Base-by-base conservation (phyloP, 1,140 invertebrate genomes). In the Camponotus floridanus region DNA sequence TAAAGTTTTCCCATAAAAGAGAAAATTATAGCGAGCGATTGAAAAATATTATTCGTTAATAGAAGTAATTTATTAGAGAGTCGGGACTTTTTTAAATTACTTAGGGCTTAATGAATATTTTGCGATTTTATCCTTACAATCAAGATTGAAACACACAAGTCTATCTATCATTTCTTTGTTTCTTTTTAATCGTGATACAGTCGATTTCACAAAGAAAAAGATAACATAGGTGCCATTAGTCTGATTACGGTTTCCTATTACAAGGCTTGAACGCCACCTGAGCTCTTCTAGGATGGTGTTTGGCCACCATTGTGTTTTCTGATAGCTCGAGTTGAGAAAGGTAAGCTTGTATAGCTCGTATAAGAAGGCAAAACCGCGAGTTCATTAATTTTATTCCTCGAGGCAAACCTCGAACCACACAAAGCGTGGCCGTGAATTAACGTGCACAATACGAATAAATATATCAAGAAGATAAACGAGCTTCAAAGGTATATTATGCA, bases 141-240 rank as follows among this genome's bases (percentile, higher is more conserved):
- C 33, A 70, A 67, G 55, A 31, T 15, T 57, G 33, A 18, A 55
- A 68, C 4, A 68, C 4, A 51, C 64, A 15, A 59, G n/a, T 61
- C 21, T 33, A 5, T 36, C 11, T 61, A 5, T 21, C 13, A 15
- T 78, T 31, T 0, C 13, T 45, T 62, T 80, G 48, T 59, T 51
- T 76, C 42, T 51, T 61, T 86, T 59, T 74, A 67, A 57, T 55
- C 57, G 36, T 45, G 18, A 33, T 45, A 42, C 48, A 18, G 48
- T 55, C 62, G 48, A 36, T 71, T 59, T 79, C 74, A 71, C 86
- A 76, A 87, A 85, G 85, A 87, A 88, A 73, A 88, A 92, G 88
- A 92, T 92, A 92, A 92, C 88, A 87, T 87, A 70, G 26, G 67
- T 39, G 64, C 91, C 88, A 92, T 93, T 91, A 92, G 91, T 70